Base-by-base conservation (phyloP, 2,888 invertebrate genomes). In the Lobophora halterata region DNA sequence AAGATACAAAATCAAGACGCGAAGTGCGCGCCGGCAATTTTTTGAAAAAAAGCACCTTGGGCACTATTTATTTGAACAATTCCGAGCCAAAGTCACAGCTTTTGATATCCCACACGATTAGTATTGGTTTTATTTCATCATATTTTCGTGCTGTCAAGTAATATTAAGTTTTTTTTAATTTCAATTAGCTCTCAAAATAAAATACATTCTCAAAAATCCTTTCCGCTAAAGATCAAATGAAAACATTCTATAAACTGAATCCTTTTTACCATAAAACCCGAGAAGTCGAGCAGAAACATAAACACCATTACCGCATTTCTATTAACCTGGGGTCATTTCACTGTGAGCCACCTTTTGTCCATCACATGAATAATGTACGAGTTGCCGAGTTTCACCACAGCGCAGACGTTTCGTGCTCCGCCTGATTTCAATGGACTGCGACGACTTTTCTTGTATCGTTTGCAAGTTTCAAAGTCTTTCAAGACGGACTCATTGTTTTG, bases 251-350 rank as follows among this genome's bases (percentile, higher is more conserved):
- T 28, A 40, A 46, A 42, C 38, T 33, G 30, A 35, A 44, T 29
- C 32, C 24, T 17, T 31, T 24, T 36, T 25, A 29, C 31, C 51
- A 49, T 47, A 48, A 53, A 51, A 51, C 36, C 32, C 13, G 14
- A 17, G 21, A 21, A 11, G 10, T 34, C 26, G 24, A 36, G 45
- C 37, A 39, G 58, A 44, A 58, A 58, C 43, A 61, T 53, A 63
- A 61, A 62, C 58, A 61, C 46, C 55, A 60, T 59, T 60, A 55
- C 40, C 54, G 46, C 49, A 52, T 52, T 72, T 74, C 71, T 71
- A 75, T 79, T 78, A 80, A 81, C 80, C 79, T 79, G 77, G 34
- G 73, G 67, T 67, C 67, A 72, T 67, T 74, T 72, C 73, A 70
- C 76, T 60, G 69, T 64, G 55, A 57, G 59, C 53, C 62, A 68